Percentiles rank a stretch among this genome's conserved stretches.
Conservation (phyloP, 1,140 invertebrate species). For the Oscheius sp. region DNA sequence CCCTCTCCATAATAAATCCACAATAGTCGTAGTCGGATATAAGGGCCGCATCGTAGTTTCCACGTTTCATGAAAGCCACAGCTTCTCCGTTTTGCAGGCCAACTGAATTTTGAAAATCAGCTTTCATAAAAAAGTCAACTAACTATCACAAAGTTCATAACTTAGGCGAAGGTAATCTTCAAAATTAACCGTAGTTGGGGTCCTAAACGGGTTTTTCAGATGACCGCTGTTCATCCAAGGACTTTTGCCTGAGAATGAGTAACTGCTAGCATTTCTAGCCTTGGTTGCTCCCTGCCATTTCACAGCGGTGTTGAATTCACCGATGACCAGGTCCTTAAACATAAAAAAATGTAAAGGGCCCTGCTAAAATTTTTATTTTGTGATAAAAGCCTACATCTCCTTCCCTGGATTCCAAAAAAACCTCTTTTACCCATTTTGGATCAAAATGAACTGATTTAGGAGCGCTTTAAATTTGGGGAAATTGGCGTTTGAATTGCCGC, state of each 20-base stretch:
- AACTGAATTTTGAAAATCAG: too few species aligned
- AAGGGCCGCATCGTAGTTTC: constrained; percentile 16
- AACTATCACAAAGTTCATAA: neutral
- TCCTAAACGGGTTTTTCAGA: constrained; percentile 6
- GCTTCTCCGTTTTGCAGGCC: neutral
- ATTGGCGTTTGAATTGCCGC: too few species aligned
- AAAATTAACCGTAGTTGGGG: neutral
- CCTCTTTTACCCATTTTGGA: too few species aligned
- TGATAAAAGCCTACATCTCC: constrained; percentile 14
- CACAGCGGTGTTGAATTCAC: too few species aligned
- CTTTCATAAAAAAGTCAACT: neutral
- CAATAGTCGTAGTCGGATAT: constrained; percentile 13
- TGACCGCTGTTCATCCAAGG: constrained; percentile 9
- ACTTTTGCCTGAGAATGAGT: constrained; percentile 7
- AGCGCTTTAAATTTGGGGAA: too few species aligned
- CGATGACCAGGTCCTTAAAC: too few species aligned
- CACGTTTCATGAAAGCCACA: constrained; percentile 4
- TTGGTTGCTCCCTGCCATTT: too few species aligned
- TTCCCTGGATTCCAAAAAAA: too few species aligned
- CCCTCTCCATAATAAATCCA: neutral
- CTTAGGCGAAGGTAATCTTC: neutral
- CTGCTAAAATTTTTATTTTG: too few species aligned
- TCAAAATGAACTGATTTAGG: too few species aligned
- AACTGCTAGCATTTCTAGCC: neutral
- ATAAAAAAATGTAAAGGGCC: too few species aligned